phyloP scores from a whole-genome alignment of 2,797 vertebrate species.

The Podarcis siculus region DNA sequence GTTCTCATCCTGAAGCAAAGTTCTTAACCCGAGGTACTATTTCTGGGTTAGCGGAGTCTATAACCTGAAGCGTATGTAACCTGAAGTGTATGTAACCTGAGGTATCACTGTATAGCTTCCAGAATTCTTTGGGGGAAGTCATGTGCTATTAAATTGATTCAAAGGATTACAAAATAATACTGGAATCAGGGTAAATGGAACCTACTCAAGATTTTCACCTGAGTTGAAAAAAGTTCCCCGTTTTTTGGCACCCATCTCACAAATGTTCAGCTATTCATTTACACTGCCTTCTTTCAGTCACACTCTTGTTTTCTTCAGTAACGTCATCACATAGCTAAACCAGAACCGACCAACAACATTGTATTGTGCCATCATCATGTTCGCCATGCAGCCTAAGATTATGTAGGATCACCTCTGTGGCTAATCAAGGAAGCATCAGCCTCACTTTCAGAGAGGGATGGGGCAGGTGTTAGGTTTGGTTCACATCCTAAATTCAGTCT shows the following conservation, averaged over 20 bases:
- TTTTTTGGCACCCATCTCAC: neutral
- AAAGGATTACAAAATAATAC: neutral
- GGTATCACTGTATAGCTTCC: no score
- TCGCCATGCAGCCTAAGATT: neutral
- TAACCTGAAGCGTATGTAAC: no score
- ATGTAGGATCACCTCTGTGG: neutral
- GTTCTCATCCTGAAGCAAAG: no score
- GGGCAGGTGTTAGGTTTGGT: no score
- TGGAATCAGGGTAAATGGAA: neutral
- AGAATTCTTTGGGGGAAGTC: no score
- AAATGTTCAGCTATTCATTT: neutral
- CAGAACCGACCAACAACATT: neutral
- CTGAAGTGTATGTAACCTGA: no score
- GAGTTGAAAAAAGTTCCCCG: neutral
- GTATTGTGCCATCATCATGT: neutral
- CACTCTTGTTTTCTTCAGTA: neutral
- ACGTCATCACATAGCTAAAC: neutral
- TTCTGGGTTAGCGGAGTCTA: no score
- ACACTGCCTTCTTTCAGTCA: neutral
- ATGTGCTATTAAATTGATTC: neutral
- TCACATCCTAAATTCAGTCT: no score
- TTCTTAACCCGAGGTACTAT: no score
- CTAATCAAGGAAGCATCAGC: neutral
- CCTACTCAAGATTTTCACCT: neutral
- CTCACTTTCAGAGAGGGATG: neutral